Conservation (phyloP, 2,888 invertebrate genomes). For the Agrochola lychnidis region DNA sequence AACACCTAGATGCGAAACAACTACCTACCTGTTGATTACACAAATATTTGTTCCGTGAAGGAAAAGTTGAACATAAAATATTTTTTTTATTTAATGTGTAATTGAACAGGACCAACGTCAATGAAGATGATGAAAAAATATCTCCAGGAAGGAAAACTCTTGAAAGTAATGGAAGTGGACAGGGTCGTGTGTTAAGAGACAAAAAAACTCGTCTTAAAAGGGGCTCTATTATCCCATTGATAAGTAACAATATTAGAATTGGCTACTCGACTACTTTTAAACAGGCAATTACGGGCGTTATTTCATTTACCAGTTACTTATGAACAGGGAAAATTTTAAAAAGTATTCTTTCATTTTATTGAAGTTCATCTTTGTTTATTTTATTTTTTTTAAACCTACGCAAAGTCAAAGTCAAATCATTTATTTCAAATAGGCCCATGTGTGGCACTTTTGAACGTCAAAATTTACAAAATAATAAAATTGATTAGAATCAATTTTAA, state of each 20-base stretch:
- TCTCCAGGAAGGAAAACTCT: slow-evolving; percentile 30
- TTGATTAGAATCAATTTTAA: no score
- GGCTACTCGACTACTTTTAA: slow-evolving; percentile 26
- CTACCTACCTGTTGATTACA: background rate
- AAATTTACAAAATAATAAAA: no score
- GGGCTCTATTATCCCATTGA: slow-evolving; percentile 35
- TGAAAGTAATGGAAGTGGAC: slow-evolving; percentile 40
- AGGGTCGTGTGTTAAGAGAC: slow-evolving; percentile 22
- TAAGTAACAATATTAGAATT: slow-evolving; percentile 33
- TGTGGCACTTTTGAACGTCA: no score
- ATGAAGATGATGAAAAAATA: slow-evolving; percentile 44
- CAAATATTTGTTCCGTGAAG: background rate
- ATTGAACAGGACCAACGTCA: slow-evolving; percentile 1
- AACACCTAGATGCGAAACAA: background rate
- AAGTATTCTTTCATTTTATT: background rate
- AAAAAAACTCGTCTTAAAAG: slow-evolving; percentile 26
- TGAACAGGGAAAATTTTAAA: background rate
- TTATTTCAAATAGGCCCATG: no score
- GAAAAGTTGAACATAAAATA: background rate
- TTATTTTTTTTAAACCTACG: no score
- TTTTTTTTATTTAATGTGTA: slow-evolving; percentile 26
- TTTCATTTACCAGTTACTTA: slow-evolving; percentile 32
- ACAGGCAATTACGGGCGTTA: slow-evolving; percentile 22
- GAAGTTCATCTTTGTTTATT: background rate
- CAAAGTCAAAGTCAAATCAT: no score